Percentiles rank a stretch among this genome's conserved stretches.
These are phyloP conservation scores for Tipula confusa DNA, from an alignment of 2,888 invertebrate genomes.

Conservation along the genomic window DNA sequence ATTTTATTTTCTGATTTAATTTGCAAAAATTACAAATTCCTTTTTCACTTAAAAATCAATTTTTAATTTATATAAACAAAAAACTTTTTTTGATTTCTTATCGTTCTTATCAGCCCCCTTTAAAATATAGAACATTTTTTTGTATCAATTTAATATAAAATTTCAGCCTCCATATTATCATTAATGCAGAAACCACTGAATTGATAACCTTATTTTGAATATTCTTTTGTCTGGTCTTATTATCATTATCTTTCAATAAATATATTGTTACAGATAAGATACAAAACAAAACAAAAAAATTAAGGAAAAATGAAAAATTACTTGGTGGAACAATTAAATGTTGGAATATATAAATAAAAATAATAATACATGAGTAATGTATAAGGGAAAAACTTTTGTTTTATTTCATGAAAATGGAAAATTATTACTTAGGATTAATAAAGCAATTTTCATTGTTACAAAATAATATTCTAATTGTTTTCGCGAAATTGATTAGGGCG, in stretches of 20 bases:
- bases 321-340: not conserved
- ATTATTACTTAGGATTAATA: not conserved
- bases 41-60: too few species aligned
- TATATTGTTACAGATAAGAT: not conserved
- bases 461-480: too few species aligned
- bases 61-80: too few species aligned
- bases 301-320: not conserved
- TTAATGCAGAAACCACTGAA: not conserved
- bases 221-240: not conserved
- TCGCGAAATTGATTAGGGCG: too few species aligned
- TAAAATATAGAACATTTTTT: not conserved
- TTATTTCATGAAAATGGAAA: not conserved
- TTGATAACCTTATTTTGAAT: constrained; percentile 9
- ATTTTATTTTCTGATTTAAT: too few species aligned
- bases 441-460: not conserved
- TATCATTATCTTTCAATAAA: not conserved
- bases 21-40: too few species aligned
- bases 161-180: not conserved
- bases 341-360: not conserved
- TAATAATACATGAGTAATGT: not conserved
- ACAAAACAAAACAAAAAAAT: not conserved
- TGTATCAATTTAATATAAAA: not conserved
- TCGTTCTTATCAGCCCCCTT: not conserved
- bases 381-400: not conserved
- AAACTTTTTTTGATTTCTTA: not conserved